A percentile compares a stretch with the other conserved stretches of the same genome.
Evolutionary conservation across 2,888 invertebrate species (phyloP).

Genomic region (Caenorhabditis afra): DNA sequence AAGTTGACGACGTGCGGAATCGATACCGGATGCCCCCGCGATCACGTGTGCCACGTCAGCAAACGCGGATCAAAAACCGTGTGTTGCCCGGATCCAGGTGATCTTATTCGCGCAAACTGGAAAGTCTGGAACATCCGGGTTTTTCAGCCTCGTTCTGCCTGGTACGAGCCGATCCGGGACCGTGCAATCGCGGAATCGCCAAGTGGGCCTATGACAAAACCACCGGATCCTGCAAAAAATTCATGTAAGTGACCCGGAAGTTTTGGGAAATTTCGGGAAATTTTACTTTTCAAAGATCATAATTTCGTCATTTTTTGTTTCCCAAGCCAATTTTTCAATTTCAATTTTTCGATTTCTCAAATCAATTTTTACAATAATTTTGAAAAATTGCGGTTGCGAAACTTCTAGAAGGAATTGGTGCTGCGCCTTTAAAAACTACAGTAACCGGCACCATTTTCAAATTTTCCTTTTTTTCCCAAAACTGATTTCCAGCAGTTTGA

Average conservation of each 20-base stretch:
- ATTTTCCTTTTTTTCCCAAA: too few relatives aligned
- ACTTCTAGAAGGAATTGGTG: too few relatives aligned
- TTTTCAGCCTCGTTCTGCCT: conserved; percentile 74
- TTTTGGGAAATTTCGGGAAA: too few relatives aligned
- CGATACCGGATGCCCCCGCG: conserved; percentile 69
- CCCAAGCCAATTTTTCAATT: too few relatives aligned
- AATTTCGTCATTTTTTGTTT: too few relatives aligned
- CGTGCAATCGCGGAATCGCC: conserved; percentile 63
- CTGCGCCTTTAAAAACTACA: too few relatives aligned
- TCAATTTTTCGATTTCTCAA: too few relatives aligned
- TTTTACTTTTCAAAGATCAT: too few relatives aligned
- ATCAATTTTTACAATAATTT: too few relatives aligned
- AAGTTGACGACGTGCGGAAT: conserved; percentile 72
- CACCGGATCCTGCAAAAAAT: conserved; percentile 69
- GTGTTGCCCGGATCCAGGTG: conserved; percentile 76
- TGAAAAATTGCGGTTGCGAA: too few relatives aligned
- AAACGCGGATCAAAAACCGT: conserved; percentile 71
- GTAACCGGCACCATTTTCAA: too few relatives aligned
- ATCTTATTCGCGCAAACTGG: neutral
- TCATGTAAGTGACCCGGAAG: conserved; percentile 53
- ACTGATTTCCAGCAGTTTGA: too few relatives aligned
- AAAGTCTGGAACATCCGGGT: neutral
- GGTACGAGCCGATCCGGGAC: conserved; percentile 73
- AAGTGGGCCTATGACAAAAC: conserved; percentile 72
- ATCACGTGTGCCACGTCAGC: conserved; percentile 76